Evolutionary conservation across 1,140 invertebrate genomes (phyloP).

Genomic region (Drosophila littoralis): DNA sequence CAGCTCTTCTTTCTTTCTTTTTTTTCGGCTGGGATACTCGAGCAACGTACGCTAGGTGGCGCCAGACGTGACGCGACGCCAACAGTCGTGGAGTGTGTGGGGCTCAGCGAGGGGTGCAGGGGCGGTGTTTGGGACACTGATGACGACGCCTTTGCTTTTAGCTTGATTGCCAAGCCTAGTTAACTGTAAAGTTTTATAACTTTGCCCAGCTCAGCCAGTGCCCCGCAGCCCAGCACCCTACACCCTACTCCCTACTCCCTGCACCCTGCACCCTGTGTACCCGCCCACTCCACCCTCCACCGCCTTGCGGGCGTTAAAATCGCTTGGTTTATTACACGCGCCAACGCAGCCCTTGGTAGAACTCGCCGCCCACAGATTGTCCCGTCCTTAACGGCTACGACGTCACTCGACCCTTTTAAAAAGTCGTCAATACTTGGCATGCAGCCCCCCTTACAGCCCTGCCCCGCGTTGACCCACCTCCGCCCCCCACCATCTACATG

Average conservation of each 20-base stretch:
- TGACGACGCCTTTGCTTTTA: slow-evolving; percentile 81
- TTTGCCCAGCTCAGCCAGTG: slow-evolving; percentile 50
- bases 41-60: slow-evolving; percentile 67
- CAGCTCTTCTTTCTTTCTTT: slow-evolving; percentile 12
- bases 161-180: slow-evolving; percentile 83
- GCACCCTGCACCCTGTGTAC: slow-evolving; percentile 3
- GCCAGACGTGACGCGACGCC: slow-evolving; percentile 61
- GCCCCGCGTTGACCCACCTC: background rate
- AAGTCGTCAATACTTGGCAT: slow-evolving; percentile 78
- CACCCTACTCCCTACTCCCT: background rate
- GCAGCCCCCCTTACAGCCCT: background rate
- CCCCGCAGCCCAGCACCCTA: slow-evolving; percentile 1
- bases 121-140: slow-evolving; percentile 14
- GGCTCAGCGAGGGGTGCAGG: background rate
- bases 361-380: slow-evolving; percentile 25
- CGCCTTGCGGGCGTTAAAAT: slow-evolving; percentile 71
- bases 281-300: background rate
- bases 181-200: slow-evolving; percentile 83
- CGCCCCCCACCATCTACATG: background rate
- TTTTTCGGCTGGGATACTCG: slow-evolving; percentile 32
- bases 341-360: slow-evolving; percentile 43
- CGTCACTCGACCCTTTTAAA: slow-evolving; percentile 79
- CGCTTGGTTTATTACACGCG: slow-evolving; percentile 80
- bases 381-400: slow-evolving; percentile 47
- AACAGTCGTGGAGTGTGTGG: slow-evolving; percentile 29